Base-by-base conservation (phyloP, 2,888 invertebrate genomes). In the Papilio gigon region DNA sequence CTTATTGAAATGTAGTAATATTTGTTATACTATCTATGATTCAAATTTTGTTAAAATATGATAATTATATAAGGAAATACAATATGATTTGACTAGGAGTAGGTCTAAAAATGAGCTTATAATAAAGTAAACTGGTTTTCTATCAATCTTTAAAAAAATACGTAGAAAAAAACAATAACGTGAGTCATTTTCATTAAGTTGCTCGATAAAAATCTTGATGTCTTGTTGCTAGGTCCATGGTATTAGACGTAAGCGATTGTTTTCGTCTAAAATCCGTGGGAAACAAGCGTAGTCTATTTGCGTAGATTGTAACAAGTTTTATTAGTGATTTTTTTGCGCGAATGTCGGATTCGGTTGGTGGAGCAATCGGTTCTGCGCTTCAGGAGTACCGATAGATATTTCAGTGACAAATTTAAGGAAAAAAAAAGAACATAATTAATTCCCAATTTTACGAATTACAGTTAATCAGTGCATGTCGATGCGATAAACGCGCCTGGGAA, bases 361-460 rank as follows among this genome's bases (percentile, higher is more conserved):
- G 80, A 80, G 80, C 85, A 84, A 86, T 86, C 83, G 73, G 83
- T 84, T 84, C 80, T 84, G 84, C 84, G 80, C 81, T 79, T 85
- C 81, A 83, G 80, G 79, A 83, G 65, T 62, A 65, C 65, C 65
- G 65, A 44, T 65, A 70, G 67, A 56, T 74, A 74, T 77, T 80
- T 77, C 71, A 75, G 74, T 77, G 80, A 77, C 75, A 79, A 81
- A 56, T n/a, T 56, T 56, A 56, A n/a, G n/a, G 22, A 25, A 25
- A 22, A 84, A 82, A 81, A 82, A 81, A 80, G 17, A 47, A 64
- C 20, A 37, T 60, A 65, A 83, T 77, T 76, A 77, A 75, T 74
- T 79, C 76, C 75, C 74, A 76, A 80, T 86, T 86, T 84, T 80
- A 82, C 80, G 71, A 72, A 81, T 78, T 77, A 75, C 78, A 75